Evolutionary conservation across 2,888 invertebrate genomes (phyloP).

Genomic region (Zaprionus lineosus): DNA sequence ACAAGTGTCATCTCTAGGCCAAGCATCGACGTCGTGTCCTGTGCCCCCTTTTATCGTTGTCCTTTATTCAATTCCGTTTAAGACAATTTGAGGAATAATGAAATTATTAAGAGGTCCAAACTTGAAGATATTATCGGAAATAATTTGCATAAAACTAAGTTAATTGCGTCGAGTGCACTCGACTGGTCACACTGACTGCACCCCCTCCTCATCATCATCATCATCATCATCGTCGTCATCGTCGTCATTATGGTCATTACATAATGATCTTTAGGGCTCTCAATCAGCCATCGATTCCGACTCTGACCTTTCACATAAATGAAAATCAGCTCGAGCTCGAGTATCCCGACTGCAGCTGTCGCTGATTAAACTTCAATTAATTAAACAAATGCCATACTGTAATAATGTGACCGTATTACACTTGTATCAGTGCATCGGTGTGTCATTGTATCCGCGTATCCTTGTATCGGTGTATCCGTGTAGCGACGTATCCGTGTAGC

Average conservation of each 20-base stretch:
- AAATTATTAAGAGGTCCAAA: constrained; percentile 62
- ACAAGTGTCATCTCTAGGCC: constrained; percentile 6
- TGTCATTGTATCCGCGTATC: background rate
- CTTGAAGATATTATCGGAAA: constrained; percentile 60
- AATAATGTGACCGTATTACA: constrained; percentile 49
- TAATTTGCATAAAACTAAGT: constrained; percentile 53
- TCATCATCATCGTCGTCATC: background rate
- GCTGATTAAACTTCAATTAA: constrained; percentile 71
- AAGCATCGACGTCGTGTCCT: constrained; percentile 23
- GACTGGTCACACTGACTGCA: background rate
- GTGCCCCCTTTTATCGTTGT: too few relatives aligned
- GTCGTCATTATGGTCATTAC: too few relatives aligned
- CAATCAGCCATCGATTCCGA: background rate
- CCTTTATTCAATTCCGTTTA: constrained; percentile 66
- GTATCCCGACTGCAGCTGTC: constrained; percentile 49
- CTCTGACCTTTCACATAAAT: constrained; percentile 25
- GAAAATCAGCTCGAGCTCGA: constrained; percentile 1
- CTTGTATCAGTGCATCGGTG: too few relatives aligned
- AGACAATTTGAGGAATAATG: constrained; percentile 69
- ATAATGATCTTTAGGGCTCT: background rate
- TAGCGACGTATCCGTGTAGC: too few relatives aligned
- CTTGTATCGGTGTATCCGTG: too few relatives aligned
- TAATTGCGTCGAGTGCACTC: constrained; percentile 27
- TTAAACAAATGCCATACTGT: constrained; percentile 64
- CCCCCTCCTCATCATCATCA: background rate